Conservation (phyloP, 1,140 invertebrate genomes). For the Drosophila lacteicornis region DNA sequence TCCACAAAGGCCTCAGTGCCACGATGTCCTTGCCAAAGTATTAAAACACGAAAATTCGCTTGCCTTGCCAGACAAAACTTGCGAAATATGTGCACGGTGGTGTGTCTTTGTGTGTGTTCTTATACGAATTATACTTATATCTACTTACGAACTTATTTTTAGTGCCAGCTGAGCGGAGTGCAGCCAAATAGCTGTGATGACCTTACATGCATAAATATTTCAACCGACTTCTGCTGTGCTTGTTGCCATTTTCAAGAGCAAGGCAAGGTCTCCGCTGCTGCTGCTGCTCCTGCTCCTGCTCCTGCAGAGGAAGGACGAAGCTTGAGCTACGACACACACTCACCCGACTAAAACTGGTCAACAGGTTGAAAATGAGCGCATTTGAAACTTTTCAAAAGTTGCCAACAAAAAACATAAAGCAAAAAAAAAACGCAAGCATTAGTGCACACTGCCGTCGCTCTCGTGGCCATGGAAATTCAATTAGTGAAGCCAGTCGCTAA, state of each 20-base stretch:
- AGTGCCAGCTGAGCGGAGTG: slow-evolving; percentile 69
- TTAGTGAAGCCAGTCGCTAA: slow-evolving; percentile 63
- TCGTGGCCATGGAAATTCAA: slow-evolving; percentile 72
- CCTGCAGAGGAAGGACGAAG: slow-evolving; percentile 60
- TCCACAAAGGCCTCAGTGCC: slow-evolving; percentile 26
- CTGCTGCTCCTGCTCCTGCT: slow-evolving; percentile 10
- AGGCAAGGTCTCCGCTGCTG: slow-evolving; percentile 68
- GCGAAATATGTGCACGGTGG: slow-evolving; percentile 1
- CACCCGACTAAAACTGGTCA: slow-evolving; percentile 43
- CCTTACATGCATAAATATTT: slow-evolving; percentile 82
- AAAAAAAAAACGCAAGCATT: slow-evolving; percentile 9
- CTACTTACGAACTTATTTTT: slow-evolving; percentile 56
- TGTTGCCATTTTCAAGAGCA: slow-evolving; percentile 79
- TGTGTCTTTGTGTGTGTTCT: background rate
- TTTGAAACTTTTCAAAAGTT: slow-evolving; percentile 42
- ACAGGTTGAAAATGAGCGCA: slow-evolving; percentile 63
- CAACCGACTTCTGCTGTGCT: slow-evolving; percentile 59
- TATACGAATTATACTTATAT: slow-evolving; percentile 46
- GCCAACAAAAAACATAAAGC: slow-evolving; percentile 12
- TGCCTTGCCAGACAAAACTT: slow-evolving; percentile 32
- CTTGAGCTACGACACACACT: slow-evolving; percentile 4
- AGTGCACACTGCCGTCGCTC: background rate
- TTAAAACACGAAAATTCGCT: slow-evolving; percentile 56
- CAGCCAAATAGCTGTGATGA: slow-evolving; percentile 71
- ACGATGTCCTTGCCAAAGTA: slow-evolving; percentile 64